These are phyloP conservation scores for Aleiodes leptofemur DNA, from an alignment of 2,888 invertebrate species.

Conservation along the genomic window DNA sequence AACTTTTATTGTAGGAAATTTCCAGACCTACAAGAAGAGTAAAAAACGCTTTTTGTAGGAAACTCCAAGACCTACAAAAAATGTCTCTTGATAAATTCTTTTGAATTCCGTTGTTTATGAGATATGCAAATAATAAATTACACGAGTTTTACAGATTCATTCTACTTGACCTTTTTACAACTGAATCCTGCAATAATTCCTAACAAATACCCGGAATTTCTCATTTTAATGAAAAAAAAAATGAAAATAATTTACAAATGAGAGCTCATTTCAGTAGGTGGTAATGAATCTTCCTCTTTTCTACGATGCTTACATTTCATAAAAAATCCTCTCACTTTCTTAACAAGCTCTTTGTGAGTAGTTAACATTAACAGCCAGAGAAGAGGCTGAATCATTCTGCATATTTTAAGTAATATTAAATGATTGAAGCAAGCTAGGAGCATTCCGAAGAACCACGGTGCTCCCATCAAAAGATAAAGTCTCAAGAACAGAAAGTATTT, in stretches of 20 bases:
- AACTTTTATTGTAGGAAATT: too few relatives aligned
- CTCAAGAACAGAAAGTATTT: slow-evolving; percentile 63
- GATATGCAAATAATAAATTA: too few relatives aligned
- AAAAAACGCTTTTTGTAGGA: too few relatives aligned
- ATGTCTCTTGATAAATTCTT: too few relatives aligned
- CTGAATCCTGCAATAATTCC: too few relatives aligned
- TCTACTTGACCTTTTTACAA: too few relatives aligned
- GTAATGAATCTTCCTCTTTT: background rate
- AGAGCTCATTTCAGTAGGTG: background rate
- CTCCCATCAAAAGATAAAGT: slow-evolving; percentile 65
- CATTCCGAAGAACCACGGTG: slow-evolving; percentile 66
- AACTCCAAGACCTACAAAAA: too few relatives aligned
- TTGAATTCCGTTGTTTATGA: too few relatives aligned
- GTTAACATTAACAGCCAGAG: slow-evolving; percentile 62
- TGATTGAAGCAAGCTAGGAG: slow-evolving; percentile 60
- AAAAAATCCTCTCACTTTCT: slow-evolving; percentile 34
- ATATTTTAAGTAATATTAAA: slow-evolving; percentile 61
- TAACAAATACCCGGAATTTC: background rate
- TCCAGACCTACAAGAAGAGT: too few relatives aligned
- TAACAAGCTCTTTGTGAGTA: slow-evolving; percentile 46
- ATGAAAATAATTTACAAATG: background rate
- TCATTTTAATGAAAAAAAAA: background rate
- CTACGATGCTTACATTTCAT: slow-evolving; percentile 1
- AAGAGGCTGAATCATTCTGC: slow-evolving; percentile 61
- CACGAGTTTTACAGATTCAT: too few relatives aligned